A percentile compares a stretch with the other conserved stretches of the same genome.
phyloP scores from a whole-genome alignment of 2,888 invertebrate species.

The Scrobipalpa costella region DNA sequence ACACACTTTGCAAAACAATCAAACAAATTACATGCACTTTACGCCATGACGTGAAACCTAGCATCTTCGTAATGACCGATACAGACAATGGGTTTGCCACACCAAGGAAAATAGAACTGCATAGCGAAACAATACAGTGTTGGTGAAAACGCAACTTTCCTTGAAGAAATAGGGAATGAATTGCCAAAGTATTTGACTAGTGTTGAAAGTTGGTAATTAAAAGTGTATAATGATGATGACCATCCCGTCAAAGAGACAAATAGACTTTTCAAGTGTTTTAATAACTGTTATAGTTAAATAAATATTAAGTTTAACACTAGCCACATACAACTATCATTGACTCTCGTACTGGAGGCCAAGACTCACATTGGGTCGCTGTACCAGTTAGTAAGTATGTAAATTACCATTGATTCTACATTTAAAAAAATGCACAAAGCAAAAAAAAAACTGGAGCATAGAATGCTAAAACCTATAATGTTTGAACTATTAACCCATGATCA shows the following conservation, averaged over 20 bases:
- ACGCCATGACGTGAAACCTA: not conserved
- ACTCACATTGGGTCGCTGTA: too few species aligned
- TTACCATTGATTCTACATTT: too few species aligned
- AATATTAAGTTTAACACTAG: too few species aligned
- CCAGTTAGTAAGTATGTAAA: too few species aligned
- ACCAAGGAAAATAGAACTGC: not conserved
- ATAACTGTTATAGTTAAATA: too few species aligned
- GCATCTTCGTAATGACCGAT: slow-evolving; percentile 9
- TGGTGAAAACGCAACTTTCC: not conserved
- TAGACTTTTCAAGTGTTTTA: too few species aligned
- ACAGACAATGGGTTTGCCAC: not conserved
- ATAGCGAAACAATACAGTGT: not conserved
- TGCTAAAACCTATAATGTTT: not conserved
- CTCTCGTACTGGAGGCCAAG: too few species aligned
- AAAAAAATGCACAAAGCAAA: too few species aligned
- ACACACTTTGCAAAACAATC: slow-evolving; percentile 12
- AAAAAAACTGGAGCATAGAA: too few species aligned
- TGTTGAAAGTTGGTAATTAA: not conserved
- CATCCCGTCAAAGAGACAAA: not conserved
- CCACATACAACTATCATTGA: too few species aligned
- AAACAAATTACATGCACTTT: slow-evolving; percentile 6
- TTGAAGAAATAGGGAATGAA: not conserved
- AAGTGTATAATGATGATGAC: not conserved
- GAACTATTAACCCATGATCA: not conserved
- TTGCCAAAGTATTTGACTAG: not conserved